Percentiles rank a stretch among this genome's conserved stretches.
phyloP scores from a whole-genome alignment of 2,113 vertebrate genomes.

The Poeciliopsis occidentalis region DNA sequence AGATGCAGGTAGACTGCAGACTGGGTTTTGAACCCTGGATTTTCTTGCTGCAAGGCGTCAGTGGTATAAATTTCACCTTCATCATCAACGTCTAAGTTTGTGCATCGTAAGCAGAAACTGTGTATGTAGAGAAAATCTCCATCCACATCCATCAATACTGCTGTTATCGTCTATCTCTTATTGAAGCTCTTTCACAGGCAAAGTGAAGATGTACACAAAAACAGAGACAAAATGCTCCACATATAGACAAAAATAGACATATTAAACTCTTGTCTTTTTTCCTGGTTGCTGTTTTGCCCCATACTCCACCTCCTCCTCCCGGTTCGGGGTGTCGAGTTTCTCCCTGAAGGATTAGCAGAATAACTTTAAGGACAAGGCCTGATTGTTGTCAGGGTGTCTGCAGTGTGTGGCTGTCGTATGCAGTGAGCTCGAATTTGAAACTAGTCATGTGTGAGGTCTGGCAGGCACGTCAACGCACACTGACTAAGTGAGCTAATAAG shows the following conservation, averaged over 20 bases:
- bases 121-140: too few species aligned
- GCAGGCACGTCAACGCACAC: slow-evolving; percentile 23
- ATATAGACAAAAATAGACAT: neutral
- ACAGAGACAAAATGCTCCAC: neutral
- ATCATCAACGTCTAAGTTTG: too few species aligned
- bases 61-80: too few species aligned
- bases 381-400: slow-evolving; percentile 37
- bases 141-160: too few species aligned
- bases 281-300: neutral
- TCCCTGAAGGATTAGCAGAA: slow-evolving; percentile 28
- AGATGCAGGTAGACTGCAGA: too few species aligned
- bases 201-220: neutral
- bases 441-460: slow-evolving; percentile 45
- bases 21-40: too few species aligned
- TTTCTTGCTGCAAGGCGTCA: too few species aligned
- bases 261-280: too few species aligned
- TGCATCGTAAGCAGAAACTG: too few species aligned
- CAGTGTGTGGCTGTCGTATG: slow-evolving; percentile 44
- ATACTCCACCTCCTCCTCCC: neutral
- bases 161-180: neutral
- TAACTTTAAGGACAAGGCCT: slow-evolving; percentile 27
- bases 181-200: neutral
- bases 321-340: slow-evolving; percentile 2
- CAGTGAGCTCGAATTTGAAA: slow-evolving; percentile 17
- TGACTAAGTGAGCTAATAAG: slow-evolving; percentile 25